Evolutionary conservation across 2,888 invertebrate species (phyloP).

Genomic region (Gerris lacustris): DNA sequence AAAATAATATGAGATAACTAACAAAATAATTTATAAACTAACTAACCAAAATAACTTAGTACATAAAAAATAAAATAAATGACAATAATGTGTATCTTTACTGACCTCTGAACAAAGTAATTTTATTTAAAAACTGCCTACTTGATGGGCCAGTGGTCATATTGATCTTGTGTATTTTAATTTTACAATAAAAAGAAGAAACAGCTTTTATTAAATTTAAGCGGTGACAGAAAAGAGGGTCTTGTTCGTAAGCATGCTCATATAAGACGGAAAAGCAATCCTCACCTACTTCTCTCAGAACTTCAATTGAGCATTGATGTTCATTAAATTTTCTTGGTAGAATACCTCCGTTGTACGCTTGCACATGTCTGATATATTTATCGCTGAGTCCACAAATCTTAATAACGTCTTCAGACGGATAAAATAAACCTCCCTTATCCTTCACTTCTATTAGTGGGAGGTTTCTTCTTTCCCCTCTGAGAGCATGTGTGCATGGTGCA

Average conservation of each 20-base stretch:
- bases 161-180: neutral
- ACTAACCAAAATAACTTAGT: too few species aligned
- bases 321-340: neutral
- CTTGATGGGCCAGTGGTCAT: neutral
- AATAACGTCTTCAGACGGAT: neutral
- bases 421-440: neutral
- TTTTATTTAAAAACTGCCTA: neutral
- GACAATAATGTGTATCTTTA: too few species aligned
- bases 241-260: neutral
- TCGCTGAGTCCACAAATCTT: neutral
- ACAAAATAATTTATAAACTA: too few species aligned
- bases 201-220: neutral
- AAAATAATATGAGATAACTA: too few species aligned
- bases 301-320: neutral
- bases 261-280: neutral
- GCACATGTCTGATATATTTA: neutral
- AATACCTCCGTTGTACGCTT: neutral
- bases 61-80: too few species aligned
- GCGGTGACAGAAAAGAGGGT: neutral
- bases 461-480: neutral
- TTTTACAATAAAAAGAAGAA: neutral
- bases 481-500: neutral
- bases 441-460: neutral
- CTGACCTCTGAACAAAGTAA: neutral
- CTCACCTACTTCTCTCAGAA: neutral